Conservation (phyloP, 2,888 invertebrate species). For the Boloria euphrosyne region DNA sequence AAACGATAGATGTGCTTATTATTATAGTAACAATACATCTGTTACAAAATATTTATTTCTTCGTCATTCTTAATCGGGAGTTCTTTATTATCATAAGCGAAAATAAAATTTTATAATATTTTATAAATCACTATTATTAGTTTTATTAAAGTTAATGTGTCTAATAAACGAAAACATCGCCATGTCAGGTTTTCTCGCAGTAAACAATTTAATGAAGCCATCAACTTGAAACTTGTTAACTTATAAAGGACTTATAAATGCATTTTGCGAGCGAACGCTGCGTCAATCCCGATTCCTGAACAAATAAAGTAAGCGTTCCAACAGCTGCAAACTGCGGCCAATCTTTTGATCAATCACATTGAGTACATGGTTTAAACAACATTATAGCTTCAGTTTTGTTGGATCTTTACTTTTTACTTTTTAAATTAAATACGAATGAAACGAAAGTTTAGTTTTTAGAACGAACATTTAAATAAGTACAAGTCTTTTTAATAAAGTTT, state of each 20-base stretch:
- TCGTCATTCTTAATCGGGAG: too few relatives aligned
- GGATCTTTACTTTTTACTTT: constrained; percentile 2
- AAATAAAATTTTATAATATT: constrained; percentile 1
- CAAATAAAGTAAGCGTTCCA: constrained; percentile 60
- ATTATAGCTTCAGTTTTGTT: constrained; percentile 22
- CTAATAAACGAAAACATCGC: constrained; percentile 25
- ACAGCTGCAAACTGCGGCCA: constrained; percentile 53
- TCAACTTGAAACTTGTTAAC: constrained; percentile 58
- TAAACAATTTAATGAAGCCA: constrained; percentile 62
- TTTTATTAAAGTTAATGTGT: constrained; percentile 20
- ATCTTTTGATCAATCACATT: constrained; percentile 50
- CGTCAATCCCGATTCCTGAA: constrained; percentile 56
- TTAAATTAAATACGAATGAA: too few relatives aligned
- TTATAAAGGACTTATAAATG: constrained; percentile 44
- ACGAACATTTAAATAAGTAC: too few relatives aligned
- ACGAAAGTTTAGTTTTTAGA: too few relatives aligned
- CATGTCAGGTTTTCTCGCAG: constrained; percentile 28
- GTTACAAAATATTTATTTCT: too few relatives aligned
- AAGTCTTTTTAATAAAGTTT: too few relatives aligned
- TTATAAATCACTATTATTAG: constrained; percentile 10
- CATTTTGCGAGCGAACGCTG: constrained; percentile 59
- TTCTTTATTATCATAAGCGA: neutral
- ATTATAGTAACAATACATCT: too few relatives aligned
- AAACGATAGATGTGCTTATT: too few relatives aligned
- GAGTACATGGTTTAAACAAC: constrained; percentile 31